These are phyloP conservation scores for Scytalopus superciliaris DNA, from an alignment of 2,113 vertebrate genomes.

Conservation along the genomic window DNA sequence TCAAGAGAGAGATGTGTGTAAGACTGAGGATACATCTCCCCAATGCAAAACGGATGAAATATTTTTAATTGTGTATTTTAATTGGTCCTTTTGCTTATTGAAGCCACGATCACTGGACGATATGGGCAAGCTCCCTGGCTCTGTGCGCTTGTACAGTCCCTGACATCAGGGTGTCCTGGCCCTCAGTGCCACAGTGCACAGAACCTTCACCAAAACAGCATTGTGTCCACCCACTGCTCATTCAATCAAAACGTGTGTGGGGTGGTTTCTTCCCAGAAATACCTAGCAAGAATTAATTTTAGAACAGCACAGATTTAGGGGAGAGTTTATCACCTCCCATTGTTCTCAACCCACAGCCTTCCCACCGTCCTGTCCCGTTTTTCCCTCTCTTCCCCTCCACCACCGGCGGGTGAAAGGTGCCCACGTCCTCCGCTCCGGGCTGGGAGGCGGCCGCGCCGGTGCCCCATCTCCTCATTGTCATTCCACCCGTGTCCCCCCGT, in stretches of 20 bases:
- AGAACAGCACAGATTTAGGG: neutral
- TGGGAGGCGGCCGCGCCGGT: neutral
- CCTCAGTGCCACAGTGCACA: neutral
- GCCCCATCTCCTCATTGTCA: conserved; percentile 68
- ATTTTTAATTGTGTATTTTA: neutral
- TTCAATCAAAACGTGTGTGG: accelerated
- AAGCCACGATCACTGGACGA: neutral
- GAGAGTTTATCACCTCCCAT: neutral
- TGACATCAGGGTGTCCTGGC: neutral
- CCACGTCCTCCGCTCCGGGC: accelerated
- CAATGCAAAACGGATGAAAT: neutral
- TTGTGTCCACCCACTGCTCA: neutral
- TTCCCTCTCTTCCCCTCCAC: neutral
- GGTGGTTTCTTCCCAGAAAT: neutral
- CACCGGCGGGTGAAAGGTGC: accelerated
- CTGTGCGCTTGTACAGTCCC: neutral
- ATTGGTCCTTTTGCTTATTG: neutral
- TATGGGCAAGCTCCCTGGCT: accelerated
- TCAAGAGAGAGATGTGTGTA: neutral
- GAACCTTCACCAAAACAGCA: neutral
- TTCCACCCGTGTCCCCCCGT: conserved; percentile 55
- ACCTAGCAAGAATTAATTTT: neutral
- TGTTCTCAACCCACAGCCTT: neutral
- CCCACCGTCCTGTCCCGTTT: neutral
- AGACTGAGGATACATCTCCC: neutral